Conservation (phyloP, 2,888 invertebrate genomes). For the Folsomia manolachei region DNA sequence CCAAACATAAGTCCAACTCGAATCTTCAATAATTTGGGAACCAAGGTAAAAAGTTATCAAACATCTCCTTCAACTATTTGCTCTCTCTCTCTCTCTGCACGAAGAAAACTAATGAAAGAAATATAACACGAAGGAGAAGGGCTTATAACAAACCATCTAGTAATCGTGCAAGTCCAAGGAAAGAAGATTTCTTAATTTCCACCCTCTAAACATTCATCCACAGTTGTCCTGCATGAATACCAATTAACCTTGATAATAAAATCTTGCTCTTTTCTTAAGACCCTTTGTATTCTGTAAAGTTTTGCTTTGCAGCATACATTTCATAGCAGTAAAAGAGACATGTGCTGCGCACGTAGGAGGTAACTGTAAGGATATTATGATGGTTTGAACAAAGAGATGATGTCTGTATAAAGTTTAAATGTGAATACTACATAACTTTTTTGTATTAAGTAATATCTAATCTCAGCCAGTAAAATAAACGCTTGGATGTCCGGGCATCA, state of each 20-base stretch:
- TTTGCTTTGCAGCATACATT: too few relatives aligned
- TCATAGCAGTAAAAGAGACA: too few relatives aligned
- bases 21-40: neutral
- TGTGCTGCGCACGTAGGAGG: too few relatives aligned
- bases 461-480: too few relatives aligned
- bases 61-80: neutral
- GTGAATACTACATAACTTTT: too few relatives aligned
- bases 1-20: neutral
- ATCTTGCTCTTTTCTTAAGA: neutral
- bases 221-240: conserved; percentile 20
- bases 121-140: neutral
- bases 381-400: too few relatives aligned
- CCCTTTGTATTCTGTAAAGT: too few relatives aligned
- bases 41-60: neutral
- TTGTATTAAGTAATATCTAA: too few relatives aligned
- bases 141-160: too few relatives aligned
- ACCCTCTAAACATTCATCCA: conserved; percentile 7
- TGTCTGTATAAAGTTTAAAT: too few relatives aligned
- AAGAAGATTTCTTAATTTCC: conserved; percentile 31
- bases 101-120: neutral
- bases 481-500: too few relatives aligned
- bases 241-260: conserved; percentile 15
- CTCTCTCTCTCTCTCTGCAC: neutral
- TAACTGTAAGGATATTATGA: too few relatives aligned
- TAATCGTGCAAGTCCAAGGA: conserved; percentile 1